Base-by-base conservation (phyloP, 2,113 vertebrate genomes). In the Motacilla tschutschensis region DNA sequence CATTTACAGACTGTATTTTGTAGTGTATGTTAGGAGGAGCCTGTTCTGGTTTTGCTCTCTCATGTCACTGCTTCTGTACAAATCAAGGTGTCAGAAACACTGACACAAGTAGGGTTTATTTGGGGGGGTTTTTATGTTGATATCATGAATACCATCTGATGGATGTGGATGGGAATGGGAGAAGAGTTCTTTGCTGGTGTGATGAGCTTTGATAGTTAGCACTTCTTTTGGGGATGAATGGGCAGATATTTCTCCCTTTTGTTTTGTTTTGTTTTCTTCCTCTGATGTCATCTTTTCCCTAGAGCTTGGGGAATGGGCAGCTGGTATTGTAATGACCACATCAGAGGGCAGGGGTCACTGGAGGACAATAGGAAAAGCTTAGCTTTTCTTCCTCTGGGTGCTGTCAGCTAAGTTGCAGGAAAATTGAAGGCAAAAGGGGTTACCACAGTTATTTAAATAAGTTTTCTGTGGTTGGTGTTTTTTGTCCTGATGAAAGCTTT, bases 261-360 rank as follows among this genome's bases (percentile, higher is more conserved):
- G 40, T 43, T 41, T 48, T 55, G 33, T 29, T 67, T 57, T 58
- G 53, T 59, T 79, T 73, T 63, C 16, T 85, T 84, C 28, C 38
- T 89, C 44, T 92, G 83, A 65, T 82, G 79, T 84, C 44, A 73
- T 85, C 71, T 87, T 55, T 87, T 91, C 46, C 16, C 31, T 59
- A 44, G 64, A 40, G 51, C 58, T 66, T 80, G 35, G 69, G 81
- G 65, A 93, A 88, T 73, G 73, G 69, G 40, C 71, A 85, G 36
- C 63, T 92, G 66, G 35, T 87, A 48, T 80, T 92, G 75, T 88
- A 94, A 63, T 86, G 83, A 91, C 67, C 77, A 65, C 78, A 66
- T 85, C 44, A 71, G 70, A 91, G 76, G 70, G 41, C 79, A 88
- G 78, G 83, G 84, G 64, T 85, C 87, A 88, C 85, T 91, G 83